phyloP scores from a whole-genome alignment of 2,113 vertebrate species.

The Pedionomus torquatus region DNA sequence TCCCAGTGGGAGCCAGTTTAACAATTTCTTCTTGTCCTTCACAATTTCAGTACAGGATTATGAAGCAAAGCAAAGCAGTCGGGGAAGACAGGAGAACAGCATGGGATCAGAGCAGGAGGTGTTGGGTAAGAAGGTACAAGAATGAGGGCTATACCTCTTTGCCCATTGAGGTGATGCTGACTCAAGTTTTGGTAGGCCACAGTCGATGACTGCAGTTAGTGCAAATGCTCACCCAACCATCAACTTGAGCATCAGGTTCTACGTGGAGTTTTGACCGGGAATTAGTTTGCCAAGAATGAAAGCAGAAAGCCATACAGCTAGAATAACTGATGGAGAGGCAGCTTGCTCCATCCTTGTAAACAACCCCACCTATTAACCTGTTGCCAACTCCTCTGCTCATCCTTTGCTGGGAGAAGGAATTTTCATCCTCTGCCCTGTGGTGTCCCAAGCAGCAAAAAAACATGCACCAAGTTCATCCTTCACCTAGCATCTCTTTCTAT shows the following conservation, averaged over 20 bases:
- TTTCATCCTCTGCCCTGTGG: accelerated
- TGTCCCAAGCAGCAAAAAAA: neutral
- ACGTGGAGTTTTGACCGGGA: neutral
- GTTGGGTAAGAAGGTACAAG: neutral
- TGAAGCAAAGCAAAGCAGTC: neutral
- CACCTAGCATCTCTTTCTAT: neutral
- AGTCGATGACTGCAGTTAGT: neutral
- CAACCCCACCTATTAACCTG: neutral
- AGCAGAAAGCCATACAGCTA: neutral
- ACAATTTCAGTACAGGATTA: neutral
- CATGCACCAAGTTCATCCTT: neutral
- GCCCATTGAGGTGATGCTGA: neutral
- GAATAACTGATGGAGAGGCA: neutral
- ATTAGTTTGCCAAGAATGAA: neutral
- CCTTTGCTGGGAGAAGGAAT: neutral
- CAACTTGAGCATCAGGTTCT: neutral
- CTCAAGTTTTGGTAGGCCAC: neutral
- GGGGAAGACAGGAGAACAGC: neutral
- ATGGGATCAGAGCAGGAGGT: neutral
- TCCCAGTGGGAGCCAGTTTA: neutral
- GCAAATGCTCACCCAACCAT: neutral
- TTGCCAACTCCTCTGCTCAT: neutral
- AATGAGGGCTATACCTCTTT: neutral
- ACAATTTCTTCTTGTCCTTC: neutral
- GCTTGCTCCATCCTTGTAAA: neutral